A percentile compares a stretch with the other conserved stretches of the same genome.
Conservation (phyloP, 2,113 vertebrate species). For the Beaufortia kweichowensis region DNA sequence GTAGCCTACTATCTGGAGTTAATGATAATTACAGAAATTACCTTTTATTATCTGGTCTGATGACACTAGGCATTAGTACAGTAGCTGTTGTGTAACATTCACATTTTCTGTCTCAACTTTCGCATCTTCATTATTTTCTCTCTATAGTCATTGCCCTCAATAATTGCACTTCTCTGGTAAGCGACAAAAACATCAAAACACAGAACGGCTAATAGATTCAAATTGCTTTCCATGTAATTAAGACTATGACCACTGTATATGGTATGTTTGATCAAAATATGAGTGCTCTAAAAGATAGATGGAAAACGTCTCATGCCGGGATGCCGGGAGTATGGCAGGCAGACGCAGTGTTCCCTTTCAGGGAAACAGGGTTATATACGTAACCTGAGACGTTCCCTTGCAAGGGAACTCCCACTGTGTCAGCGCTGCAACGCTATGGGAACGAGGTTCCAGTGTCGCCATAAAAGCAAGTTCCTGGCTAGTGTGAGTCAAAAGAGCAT, state of each 20-base stretch:
- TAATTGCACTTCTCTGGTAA: too few relatives aligned
- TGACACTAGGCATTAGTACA: conserved; percentile 35
- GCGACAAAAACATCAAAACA: too few relatives aligned
- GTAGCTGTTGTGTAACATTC: conserved; percentile 45
- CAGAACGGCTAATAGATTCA: neutral
- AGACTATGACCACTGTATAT: neutral
- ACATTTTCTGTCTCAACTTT: conserved; percentile 56
- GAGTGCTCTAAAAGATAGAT: neutral
- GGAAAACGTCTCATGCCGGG: too few relatives aligned
- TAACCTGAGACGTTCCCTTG: too few relatives aligned
- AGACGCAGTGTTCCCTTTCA: too few relatives aligned
- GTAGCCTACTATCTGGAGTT: conserved; percentile 25
- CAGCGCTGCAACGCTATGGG: too few relatives aligned
- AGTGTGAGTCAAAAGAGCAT: too few relatives aligned
- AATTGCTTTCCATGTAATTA: conserved; percentile 5
- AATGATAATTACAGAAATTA: conserved; percentile 27
- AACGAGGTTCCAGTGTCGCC: too few relatives aligned
- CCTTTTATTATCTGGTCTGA: neutral
- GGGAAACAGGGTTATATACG: too few relatives aligned
- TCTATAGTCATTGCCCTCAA: conserved; percentile 29
- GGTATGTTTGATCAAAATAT: neutral
- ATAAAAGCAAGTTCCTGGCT: too few relatives aligned
- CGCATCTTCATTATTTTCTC: conserved; percentile 60
- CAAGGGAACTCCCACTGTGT: too few relatives aligned
- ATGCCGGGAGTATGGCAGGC: too few relatives aligned